A percentile compares a stretch with the other conserved stretches of the same genome.
Conservation (phyloP, 2,888 invertebrate species). For the Cyclophora punctaria region DNA sequence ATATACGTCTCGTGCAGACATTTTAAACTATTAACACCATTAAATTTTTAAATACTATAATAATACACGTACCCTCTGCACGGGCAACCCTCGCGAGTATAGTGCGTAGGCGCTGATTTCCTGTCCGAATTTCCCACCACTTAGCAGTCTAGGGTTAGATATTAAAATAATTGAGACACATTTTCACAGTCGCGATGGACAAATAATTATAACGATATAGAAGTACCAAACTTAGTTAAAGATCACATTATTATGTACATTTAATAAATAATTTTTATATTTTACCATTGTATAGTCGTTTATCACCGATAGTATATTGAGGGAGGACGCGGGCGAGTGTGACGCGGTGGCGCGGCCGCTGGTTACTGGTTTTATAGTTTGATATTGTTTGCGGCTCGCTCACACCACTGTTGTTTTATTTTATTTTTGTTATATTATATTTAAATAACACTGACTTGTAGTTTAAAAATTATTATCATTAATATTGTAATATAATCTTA, state of each 20-base stretch:
- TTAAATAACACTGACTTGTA: conserved; percentile 74
- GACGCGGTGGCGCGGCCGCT: conserved; percentile 41
- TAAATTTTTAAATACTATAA: conserved; percentile 5
- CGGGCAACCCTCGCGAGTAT: conserved; percentile 25
- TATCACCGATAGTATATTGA: conserved; percentile 58
- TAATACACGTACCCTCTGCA: conserved; percentile 9
- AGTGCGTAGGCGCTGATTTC: conserved; percentile 46
- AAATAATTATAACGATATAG: conserved; percentile 57
- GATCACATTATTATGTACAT: conserved; percentile 72
- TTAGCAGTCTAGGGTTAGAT: conserved; percentile 59
- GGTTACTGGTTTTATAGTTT: conserved; percentile 37
- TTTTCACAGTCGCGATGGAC: conserved; percentile 46
- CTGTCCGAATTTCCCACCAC: conserved; percentile 53
- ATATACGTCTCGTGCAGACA: conserved; percentile 10
- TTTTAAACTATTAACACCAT: conserved; percentile 11
- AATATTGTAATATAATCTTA: conserved; percentile 76
- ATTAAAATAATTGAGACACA: conserved; percentile 28
- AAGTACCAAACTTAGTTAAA: conserved; percentile 75
- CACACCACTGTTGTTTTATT: conserved; percentile 63
- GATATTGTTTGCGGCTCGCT: conserved; percentile 44
- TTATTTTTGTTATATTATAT: conserved; percentile 71
- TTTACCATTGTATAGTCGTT: conserved; percentile 74
- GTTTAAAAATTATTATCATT: conserved; percentile 75
- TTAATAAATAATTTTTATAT: conserved; percentile 69
- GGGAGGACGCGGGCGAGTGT: conserved; percentile 42